phyloP scores from a whole-genome alignment of 2,888 invertebrate species.

The Agapetus fuscipes region DNA sequence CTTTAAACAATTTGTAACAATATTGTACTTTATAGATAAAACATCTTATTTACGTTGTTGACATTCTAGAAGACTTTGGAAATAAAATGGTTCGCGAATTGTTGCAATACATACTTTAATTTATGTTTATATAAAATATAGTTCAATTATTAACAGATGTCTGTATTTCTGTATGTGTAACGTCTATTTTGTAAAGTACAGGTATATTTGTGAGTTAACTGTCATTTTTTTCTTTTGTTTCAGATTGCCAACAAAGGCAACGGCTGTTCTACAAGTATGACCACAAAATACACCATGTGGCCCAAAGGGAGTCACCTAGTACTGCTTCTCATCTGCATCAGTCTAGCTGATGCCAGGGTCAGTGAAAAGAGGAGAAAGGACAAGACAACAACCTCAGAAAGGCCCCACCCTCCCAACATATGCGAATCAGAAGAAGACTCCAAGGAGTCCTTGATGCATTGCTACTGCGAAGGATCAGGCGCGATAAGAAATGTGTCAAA shows the following conservation, averaged over 20 bases:
- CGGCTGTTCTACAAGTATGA: too few relatives aligned
- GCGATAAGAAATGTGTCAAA: slow-evolving; percentile 51
- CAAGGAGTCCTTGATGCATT: slow-evolving; percentile 52
- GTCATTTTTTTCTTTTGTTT: slow-evolving; percentile 4
- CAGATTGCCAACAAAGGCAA: background rate
- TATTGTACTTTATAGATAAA: too few relatives aligned
- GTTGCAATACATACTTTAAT: background rate
- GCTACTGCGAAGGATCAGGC: slow-evolving; percentile 54
- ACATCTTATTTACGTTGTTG: too few relatives aligned
- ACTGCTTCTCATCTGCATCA: too few relatives aligned
- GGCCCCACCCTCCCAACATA: slow-evolving; percentile 41
- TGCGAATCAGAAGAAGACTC: slow-evolving; percentile 47
- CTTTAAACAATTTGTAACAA: too few relatives aligned
- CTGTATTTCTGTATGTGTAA: too few relatives aligned
- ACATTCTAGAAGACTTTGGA: too few relatives aligned
- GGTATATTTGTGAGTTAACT: background rate
- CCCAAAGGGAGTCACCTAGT: too few relatives aligned
- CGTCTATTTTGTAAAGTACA: too few relatives aligned
- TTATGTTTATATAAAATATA: background rate
- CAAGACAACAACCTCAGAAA: slow-evolving; percentile 34
- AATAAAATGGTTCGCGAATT: too few relatives aligned
- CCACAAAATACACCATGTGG: too few relatives aligned
- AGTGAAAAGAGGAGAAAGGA: slow-evolving; percentile 39
- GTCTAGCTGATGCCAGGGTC: slow-evolving; percentile 41
- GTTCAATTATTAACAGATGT: too few relatives aligned